Base-by-base conservation (phyloP, 2,113 vertebrate genomes). In the Colius striatus region DNA sequence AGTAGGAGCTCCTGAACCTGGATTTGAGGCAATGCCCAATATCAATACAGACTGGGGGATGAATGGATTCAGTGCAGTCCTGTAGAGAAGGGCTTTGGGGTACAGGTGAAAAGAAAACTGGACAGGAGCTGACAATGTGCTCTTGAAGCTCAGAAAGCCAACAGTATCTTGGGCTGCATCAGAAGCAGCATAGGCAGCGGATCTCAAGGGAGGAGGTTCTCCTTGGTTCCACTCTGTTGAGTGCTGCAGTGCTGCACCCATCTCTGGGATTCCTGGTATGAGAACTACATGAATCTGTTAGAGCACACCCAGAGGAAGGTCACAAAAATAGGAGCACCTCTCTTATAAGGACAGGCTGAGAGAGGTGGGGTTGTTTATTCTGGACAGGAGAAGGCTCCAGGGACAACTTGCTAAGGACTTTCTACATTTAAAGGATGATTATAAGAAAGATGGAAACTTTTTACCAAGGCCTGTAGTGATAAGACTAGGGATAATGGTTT, bases 171-270 rank as follows among this genome's bases (percentile, higher is more conserved):
- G 21, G 53, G 32, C n/a, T 48, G 51, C 41, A 38, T 58, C 16
- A 9, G 19, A 30, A 19, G 53, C 11, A 58, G 7, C 0, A 2
- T 20, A n/a, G 10, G 7, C 53, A 58, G 63, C 20, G 38, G 20
- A 16, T 2, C 1, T 2, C 1, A 8, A 68, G 76, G 41, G 26
- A 58, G 27, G 41, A 3, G 43, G 25, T 58, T 48, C 16, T 67
- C 10, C n/a, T 26, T 26, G 57, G 0, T 53, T n/a, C 54, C 1
- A 5, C 22, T 41, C n/a, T 68, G 1, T 6, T 32, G 79, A 41
- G 13, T 21, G 8, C 22, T 38, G 27, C 2, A 12, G 36, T 22
- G 3, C 34, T n/a, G 29, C 0, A 0, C 41, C 4, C 45, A 34
- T 34, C 16, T 70, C 43, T 38, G 27, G 17, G 6, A 4, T 8